Evolutionary conservation across 2,113 vertebrate species (phyloP).

Genomic region (Sterrhoptilus dennistouni): DNA sequence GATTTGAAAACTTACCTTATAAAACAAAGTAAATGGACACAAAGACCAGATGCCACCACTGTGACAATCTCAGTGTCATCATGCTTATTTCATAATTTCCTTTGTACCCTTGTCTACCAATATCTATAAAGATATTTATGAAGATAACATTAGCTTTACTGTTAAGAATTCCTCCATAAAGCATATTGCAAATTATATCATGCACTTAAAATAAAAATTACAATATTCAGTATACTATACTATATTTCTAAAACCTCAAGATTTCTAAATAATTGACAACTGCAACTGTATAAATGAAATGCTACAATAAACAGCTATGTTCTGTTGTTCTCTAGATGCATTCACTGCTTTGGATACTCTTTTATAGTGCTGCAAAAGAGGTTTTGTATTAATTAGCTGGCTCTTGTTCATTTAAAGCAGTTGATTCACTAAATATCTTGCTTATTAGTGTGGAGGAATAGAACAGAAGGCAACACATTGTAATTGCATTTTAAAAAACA

Average conservation of each 20-base stretch:
- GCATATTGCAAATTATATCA: background rate
- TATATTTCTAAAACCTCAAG: conserved; percentile 22
- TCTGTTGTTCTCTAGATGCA: conserved; percentile 58
- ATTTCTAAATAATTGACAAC: conserved; percentile 59
- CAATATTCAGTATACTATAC: background rate
- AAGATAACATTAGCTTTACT: background rate
- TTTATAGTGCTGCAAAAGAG: conserved; percentile 45
- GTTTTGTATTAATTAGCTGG: conserved; percentile 64
- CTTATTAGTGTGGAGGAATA: conserved; percentile 53
- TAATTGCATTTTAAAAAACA: conserved; percentile 64
- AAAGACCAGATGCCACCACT: background rate
- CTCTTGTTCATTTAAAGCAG: conserved; percentile 44
- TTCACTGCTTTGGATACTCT: conserved; percentile 39
- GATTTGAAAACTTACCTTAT: background rate
- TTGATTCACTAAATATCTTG: conserved; percentile 67
- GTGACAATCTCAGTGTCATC: background rate
- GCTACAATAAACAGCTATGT: conserved; percentile 29
- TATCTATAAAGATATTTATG: background rate
- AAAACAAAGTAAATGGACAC: background rate
- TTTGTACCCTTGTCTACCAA: background rate
- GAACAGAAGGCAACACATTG: conserved; percentile 43
- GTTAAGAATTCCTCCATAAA: background rate
- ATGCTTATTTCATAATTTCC: background rate
- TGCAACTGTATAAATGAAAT: conserved; percentile 53
- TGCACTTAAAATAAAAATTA: background rate